Base-by-base conservation (phyloP, 1,140 invertebrate genomes). In the Caenorhabditis latens region DNA sequence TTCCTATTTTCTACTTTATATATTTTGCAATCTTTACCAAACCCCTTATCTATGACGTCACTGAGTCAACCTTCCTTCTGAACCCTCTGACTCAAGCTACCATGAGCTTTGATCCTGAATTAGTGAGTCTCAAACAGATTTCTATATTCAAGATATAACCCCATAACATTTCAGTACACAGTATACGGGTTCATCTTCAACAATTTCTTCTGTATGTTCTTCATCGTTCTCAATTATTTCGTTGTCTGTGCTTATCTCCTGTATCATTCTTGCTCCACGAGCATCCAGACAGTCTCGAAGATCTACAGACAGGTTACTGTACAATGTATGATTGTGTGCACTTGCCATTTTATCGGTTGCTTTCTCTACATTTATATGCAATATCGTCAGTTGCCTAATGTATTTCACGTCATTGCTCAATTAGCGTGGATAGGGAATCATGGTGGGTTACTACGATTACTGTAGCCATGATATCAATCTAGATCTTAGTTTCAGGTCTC, bases 381-480 rank as follows among this genome's bases (percentile, higher is more conserved):
- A n/a, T 58, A n/a, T 8, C 16, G 19, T 8, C 57, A 58, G 57
- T n/a, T 58, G n/a, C 57, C 57, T n/a, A 58, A 58, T 58, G 19
- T 58, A 5, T 58, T 58, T n/a, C 57, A n/a, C n/a, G n/a, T 58
- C 8, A 58, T 58, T 58, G 57, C 57, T 5, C 57, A 58, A 8
- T 58, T 58, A 58, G 57, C 57, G n/a, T 58, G 57, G 57, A 58
- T 58, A 21, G 57, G 57, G n/a, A 58, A 58, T 8, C 57, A 58
- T 58, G 57, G 57, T 58, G n/a, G 16, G 50, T 53, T 13, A 13
- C 50, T 53, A 16, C 50, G 16, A 4, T 13, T 53, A 13, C 16
- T 53, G 9, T 53, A n/a, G 19, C 14, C 4, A 21, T 58, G 4
- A 3, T 58, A 21, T 58, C 4, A 14, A n/a, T n/a, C 1, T n/a